phyloP scores from a whole-genome alignment of 2,113 vertebrate species.

The Nothocercus nigrocapillus region DNA sequence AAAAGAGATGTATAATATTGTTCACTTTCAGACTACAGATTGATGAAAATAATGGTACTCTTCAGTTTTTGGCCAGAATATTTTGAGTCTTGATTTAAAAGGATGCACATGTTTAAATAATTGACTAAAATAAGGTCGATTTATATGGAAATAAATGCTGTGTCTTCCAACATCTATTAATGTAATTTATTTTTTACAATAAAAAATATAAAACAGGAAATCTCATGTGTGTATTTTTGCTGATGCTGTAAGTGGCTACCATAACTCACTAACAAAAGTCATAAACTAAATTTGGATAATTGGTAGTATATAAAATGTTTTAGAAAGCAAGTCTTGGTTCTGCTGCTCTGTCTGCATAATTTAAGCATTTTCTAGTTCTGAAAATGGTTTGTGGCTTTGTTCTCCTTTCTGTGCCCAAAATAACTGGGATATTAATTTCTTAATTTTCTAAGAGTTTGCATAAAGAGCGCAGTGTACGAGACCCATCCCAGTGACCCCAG shows the following conservation, averaged over 20 bases:
- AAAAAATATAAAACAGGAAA: constrained; percentile 15
- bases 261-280: neutral
- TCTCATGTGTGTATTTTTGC: constrained; percentile 7
- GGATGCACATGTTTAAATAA: neutral
- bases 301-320: neutral
- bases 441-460: neutral
- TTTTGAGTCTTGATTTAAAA: constrained; percentile 41
- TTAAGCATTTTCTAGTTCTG: neutral
- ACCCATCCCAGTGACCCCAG: neutral
- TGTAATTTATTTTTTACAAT: neutral
- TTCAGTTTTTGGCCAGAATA: neutral
- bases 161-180: constrained; percentile 13
- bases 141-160: constrained; percentile 8
- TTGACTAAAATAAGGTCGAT: constrained; percentile 28
- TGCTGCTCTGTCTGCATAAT: neutral
- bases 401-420: neutral
- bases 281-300: constrained; percentile 14
- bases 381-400: neutral
- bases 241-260: constrained; percentile 9
- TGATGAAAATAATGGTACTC: neutral
- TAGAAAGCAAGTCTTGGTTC: neutral
- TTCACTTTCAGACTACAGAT: neutral
- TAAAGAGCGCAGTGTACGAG: neutral
- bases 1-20: neutral
- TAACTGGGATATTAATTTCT: neutral